Evolutionary conservation across 2,797 vertebrate species (phyloP).

Genomic region (Kryptolebias ocellatus): DNA sequence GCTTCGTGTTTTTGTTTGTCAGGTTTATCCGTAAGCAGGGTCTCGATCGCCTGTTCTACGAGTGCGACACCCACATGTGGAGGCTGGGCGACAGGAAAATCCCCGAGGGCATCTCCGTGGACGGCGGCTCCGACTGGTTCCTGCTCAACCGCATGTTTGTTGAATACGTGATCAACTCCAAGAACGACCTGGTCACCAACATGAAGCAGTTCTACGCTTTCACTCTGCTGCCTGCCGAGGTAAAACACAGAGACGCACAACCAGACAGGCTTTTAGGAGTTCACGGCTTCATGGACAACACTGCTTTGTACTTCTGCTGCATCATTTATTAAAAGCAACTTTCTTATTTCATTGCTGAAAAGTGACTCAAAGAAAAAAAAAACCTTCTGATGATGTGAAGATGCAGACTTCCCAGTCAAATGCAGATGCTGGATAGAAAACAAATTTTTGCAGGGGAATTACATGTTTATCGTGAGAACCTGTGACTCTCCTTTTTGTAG

Average conservation of each 20-base stretch:
- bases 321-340: conserved; percentile 16
- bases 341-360: conserved; percentile 21
- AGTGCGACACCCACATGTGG: conserved; percentile 99
- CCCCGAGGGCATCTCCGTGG: conserved; percentile 93
- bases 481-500: conserved; percentile 37
- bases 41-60: conserved; percentile 93
- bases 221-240: conserved; percentile 95
- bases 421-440: conserved; percentile 40
- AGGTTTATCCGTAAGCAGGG: conserved; percentile 98
- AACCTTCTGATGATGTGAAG: conserved; percentile 24
- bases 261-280: conserved; percentile 10
- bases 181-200: conserved; percentile 91
- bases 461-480: conserved; percentile 58
- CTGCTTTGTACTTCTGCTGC: conserved; percentile 23
- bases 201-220: conserved; percentile 98
- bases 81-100: conserved; percentile 95
- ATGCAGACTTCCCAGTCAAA: conserved; percentile 30
- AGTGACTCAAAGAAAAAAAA: conserved; percentile 6
- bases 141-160: conserved; percentile 94
- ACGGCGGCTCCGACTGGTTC: conserved; percentile 98
- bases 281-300: conserved; percentile 20
- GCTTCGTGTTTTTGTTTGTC: conserved; percentile 18
- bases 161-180: conserved; percentile 93
- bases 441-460: conserved; percentile 59
- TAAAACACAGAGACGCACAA: conserved; percentile 58